A percentile compares a stretch with the other conserved stretches of the same genome.
These are phyloP conservation scores for Ciconia stormi DNA, from an alignment of 2,113 vertebrate species.

Conservation along the genomic window DNA sequence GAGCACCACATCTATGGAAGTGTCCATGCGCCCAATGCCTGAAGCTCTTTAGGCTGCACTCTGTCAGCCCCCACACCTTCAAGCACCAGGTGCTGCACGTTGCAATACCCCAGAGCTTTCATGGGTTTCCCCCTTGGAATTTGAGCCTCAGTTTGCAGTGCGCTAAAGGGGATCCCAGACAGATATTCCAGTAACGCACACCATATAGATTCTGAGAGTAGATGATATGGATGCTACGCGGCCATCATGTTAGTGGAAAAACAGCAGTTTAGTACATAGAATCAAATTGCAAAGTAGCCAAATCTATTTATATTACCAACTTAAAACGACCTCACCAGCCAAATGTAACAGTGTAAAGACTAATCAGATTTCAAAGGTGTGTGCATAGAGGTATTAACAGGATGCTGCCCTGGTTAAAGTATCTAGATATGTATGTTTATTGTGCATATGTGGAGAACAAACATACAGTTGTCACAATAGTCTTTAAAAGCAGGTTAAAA, in stretches of 20 bases:
- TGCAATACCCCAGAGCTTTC: too few relatives aligned
- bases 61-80: neutral
- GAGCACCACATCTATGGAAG: neutral
- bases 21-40: neutral
- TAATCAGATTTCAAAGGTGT: neutral
- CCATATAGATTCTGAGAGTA: too few relatives aligned
- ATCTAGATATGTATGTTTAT: neutral
- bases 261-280: neutral
- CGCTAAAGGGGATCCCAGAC: neutral
- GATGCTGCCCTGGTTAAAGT: neutral
- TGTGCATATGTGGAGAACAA: neutral
- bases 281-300: neutral
- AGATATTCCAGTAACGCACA: fast-evolving
- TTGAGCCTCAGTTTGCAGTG: neutral
- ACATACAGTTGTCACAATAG: neutral
- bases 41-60: neutral
- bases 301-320: neutral
- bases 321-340: neutral
- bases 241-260: neutral
- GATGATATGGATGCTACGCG: fast-evolving
- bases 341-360: neutral
- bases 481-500: neutral
- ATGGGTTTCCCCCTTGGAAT: neutral
- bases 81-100: too few relatives aligned
- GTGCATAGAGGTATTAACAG: neutral